Percentiles rank a stretch among this genome's conserved stretches.
phyloP scores from a whole-genome alignment of 1,140 invertebrate genomes.

The Megathymus violae region DNA sequence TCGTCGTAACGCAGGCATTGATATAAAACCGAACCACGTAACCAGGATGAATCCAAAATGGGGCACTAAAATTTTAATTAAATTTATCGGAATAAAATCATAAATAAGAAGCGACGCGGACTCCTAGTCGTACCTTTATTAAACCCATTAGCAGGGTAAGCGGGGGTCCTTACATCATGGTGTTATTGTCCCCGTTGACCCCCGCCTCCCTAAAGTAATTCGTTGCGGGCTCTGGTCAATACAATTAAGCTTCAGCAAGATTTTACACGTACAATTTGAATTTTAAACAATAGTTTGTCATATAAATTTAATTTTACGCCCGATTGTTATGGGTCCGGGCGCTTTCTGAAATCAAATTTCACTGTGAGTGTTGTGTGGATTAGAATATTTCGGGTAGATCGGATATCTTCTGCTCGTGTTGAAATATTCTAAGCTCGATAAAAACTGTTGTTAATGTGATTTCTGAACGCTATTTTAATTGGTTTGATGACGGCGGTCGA shows the following conservation, averaged over 20 bases:
- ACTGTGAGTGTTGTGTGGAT: constrained; percentile 21
- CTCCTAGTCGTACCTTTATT: constrained; percentile 77
- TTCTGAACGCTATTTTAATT: no score
- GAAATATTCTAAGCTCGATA: constrained; percentile 1
- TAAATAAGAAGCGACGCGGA: constrained; percentile 68
- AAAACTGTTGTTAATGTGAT: no score
- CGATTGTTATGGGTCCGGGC: constrained; percentile 40
- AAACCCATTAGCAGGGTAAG: constrained; percentile 73
- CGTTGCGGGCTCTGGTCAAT: constrained; percentile 63
- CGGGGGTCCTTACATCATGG: constrained; percentile 58
- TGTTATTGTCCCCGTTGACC: constrained; percentile 63
- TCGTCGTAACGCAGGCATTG: no score
- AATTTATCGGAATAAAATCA: constrained; percentile 79
- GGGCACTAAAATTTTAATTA: constrained; percentile 73
- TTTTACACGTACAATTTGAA: constrained; percentile 80
- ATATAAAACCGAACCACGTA: not conserved
- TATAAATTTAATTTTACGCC: constrained; percentile 78
- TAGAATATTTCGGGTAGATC: constrained; percentile 26
- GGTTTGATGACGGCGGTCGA: not conserved
- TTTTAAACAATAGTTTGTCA: constrained; percentile 83
- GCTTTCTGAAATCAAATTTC: constrained; percentile 32
- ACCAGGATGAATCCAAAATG: constrained; percentile 2
- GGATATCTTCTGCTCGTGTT: not conserved
- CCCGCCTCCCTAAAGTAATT: constrained; percentile 47
- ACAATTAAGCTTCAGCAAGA: constrained; percentile 76